Percentiles rank a stretch among this genome's conserved stretches.
Conservation (phyloP, 2,113 vertebrate species). For the Calyptommatus sinebrachiatus region DNA sequence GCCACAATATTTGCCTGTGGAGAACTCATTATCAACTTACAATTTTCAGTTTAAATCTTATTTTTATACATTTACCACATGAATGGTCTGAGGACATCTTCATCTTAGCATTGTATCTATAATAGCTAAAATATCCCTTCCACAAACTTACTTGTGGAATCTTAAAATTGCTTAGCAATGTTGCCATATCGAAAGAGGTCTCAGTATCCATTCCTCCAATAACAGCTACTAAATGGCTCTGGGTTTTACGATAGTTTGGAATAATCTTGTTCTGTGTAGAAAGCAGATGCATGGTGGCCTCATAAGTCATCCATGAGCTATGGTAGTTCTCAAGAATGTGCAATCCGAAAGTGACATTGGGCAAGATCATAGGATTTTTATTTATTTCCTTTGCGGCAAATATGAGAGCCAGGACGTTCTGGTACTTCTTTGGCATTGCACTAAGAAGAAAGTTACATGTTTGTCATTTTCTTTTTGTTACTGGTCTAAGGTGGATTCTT, state of each 20-base stretch:
- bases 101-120: too few relatives aligned
- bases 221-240: not conserved
- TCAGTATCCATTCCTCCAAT: conserved; percentile 5
- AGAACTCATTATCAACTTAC: too few relatives aligned
- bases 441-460: not conserved
- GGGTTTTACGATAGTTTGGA: not conserved
- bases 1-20: too few relatives aligned
- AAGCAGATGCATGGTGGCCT: not conserved
- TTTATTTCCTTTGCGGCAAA: not conserved
- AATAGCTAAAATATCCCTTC: not conserved
- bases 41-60: too few relatives aligned
- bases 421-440: conserved; percentile 17
- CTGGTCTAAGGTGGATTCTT: too few relatives aligned
- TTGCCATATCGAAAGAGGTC: not conserved
- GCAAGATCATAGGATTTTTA: not conserved
- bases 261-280: not conserved
- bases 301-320: not conserved
- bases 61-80: too few relatives aligned
- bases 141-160: conserved; percentile 4
- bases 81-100: too few relatives aligned
- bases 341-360: not conserved
- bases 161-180: not conserved
- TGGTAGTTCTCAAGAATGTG: conserved; percentile 6
- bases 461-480: not conserved
- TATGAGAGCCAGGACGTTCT: not conserved